phyloP scores from a whole-genome alignment of 92 coral and sea anemone genomes.

The Paramuricea clavata region DNA sequence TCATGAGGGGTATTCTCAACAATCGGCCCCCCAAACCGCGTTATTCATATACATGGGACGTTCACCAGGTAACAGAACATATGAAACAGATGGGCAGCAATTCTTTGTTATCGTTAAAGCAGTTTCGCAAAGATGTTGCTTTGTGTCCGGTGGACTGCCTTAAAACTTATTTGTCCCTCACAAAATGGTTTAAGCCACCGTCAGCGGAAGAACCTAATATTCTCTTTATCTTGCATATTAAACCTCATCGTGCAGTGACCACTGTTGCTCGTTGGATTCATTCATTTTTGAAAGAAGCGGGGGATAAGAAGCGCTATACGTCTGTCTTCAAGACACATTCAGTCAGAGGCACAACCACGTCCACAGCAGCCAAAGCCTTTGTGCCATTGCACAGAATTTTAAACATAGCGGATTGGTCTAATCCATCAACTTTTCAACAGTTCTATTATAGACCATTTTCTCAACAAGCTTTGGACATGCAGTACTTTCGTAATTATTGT shows the following conservation, averaged over 20 bases:
- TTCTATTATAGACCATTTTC: not conserved
- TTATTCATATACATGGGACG: conserved; percentile 47
- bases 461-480: conserved; percentile 15
- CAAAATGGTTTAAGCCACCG: conserved; percentile 16
- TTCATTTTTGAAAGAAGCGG: conserved; percentile 30
- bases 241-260: conserved; percentile 41
- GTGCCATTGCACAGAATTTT: conserved; percentile 54
- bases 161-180: conserved; percentile 29
- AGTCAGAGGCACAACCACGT: no score
- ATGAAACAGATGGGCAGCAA: conserved; percentile 39
- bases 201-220: conserved; percentile 2
- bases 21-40: conserved; percentile 60
- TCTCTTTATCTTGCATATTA: no score
- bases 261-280: conserved; percentile 64
- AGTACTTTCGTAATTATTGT: not conserved
- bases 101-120: conserved; percentile 9
- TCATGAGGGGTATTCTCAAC: conserved; percentile 51
- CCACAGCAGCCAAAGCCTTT: conserved; percentile 56
- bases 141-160: conserved; percentile 57
- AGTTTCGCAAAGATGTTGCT: conserved; percentile 26
- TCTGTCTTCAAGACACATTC: conserved; percentile 62
- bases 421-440: not conserved
- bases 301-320: conserved; percentile 47
- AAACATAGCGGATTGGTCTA: conserved; percentile 67
- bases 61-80: conserved; percentile 30